Conservation (phyloP, 2,113 vertebrate genomes). For the Turdus rufiventris region DNA sequence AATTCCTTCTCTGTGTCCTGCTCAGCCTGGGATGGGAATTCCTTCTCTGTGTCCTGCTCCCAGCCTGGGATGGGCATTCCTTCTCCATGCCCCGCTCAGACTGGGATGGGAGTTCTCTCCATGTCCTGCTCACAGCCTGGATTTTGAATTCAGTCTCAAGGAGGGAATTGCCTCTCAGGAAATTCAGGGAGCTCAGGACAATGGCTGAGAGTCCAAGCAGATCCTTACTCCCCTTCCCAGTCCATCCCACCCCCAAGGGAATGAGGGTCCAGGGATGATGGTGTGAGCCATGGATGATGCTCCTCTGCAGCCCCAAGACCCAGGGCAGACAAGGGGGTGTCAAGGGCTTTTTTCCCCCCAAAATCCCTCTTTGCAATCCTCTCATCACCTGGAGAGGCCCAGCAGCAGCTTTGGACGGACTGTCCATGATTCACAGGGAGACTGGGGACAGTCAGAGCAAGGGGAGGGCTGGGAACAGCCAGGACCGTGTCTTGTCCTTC, state of each 20-base stretch:
- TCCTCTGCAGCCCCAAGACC: not conserved
- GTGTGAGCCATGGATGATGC: not conserved
- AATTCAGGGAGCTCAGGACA: not conserved
- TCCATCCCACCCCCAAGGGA: accelerated
- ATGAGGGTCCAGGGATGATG: not conserved
- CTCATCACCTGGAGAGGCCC: not conserved
- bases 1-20: not conserved
- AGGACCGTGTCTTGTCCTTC: not conserved
- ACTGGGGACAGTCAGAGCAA: not conserved
- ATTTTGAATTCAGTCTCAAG: not conserved
- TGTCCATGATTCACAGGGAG: too few relatives aligned
- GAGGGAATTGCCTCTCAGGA: not conserved
- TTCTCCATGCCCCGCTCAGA: not conserved
- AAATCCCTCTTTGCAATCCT: not conserved
- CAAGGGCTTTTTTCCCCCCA: not conserved
- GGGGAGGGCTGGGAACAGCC: accelerated
- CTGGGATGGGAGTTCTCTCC: not conserved
- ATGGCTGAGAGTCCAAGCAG: accelerated
- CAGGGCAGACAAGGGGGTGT: accelerated
- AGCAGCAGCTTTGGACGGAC: not conserved
- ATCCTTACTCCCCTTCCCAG: not conserved
- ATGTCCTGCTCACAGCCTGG: not conserved
- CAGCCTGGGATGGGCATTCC: too few relatives aligned
- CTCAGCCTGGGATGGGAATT: not conserved
- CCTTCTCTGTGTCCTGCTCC: too few relatives aligned